Base-by-base conservation (phyloP, 2,888 invertebrate species). In the Trissonchulus latispiculum region DNA sequence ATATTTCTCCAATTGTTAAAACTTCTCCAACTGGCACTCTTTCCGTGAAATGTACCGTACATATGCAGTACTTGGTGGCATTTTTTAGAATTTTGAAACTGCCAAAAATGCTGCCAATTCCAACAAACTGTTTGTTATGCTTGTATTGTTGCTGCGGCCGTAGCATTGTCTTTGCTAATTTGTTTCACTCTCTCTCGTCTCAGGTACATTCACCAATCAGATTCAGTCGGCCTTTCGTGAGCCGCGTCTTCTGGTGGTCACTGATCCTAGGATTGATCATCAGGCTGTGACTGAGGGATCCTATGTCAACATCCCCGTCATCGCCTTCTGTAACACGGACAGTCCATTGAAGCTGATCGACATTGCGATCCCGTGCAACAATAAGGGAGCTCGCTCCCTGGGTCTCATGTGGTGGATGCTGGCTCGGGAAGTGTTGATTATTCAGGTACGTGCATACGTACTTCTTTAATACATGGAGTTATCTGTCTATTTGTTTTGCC, bases 361-460 rank as follows among this genome's bases (percentile, higher is more conserved):
- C 84, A 95, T 99, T 86, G 92, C 94, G 66, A 96, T 99, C 83
- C 99, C 99, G 76, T 96, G 97, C 88, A 99, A 99, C 86, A 99
- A 94, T 86, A 97, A 97, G 89, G 90, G 93, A 71, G 88, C 91
- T 29, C 92, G 95, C 85, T 95, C 95, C 71, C 93, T 99, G 83
- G 99, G 99, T 85, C 87, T 99, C 79, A 93, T 99, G 92, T 99
- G 96, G 96, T 99, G 97, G 97, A 86, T 99, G 82, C 87, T 99
- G 82, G 93, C 99, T 1, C 91, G 99, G 80, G 99, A 99, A 86
- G 88, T 89, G 35, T 88, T 97, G 59, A 90, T 96, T 78, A 89
- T 99, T 73, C 90, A 96, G 72, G 69, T 68, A 68, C 28, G 69
- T 68, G 23, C 23, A 23, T 48, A 48, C 48, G n/a, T n/a, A n/a